Base-by-base conservation (phyloP, 2,113 vertebrate genomes). In the Dicerorhinus sumatrensis region DNA sequence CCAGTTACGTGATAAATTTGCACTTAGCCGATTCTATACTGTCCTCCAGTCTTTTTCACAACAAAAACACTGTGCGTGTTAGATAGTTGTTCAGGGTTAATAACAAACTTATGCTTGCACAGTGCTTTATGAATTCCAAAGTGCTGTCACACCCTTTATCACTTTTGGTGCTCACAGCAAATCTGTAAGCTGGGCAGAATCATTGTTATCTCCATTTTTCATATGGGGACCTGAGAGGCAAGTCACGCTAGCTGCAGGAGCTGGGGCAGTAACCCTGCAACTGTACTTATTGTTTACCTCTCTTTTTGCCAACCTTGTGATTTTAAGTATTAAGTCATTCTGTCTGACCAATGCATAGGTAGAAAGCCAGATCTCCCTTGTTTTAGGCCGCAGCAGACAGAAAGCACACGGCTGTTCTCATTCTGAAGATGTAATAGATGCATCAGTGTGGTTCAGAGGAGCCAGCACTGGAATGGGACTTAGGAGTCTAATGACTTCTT, bases 131-230 rank as follows among this genome's bases (percentile, higher is more conserved):
- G 20, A 72, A 92, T 91, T 51, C 48, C 58, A 88, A 62, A 86
- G 33, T 82, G 20, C 25, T 79, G 84, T 65, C 33, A 33, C 13
- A 80, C 83, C 54, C 46, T 5, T 81, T 39, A 79, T 89, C 62
- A 80, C 31, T 70, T 79, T 75, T 60, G n/a, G 92, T 83, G 70
- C 36, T 89, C 33, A 58, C 8, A 82, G 48, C 39, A 94, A 75
- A 82, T 86, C 60, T 82, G 5, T 73, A 56, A 42, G 33, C 46
- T 70, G 72, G 8, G 63, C 39, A 58, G 56, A 79, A 56, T 77
- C 48, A 31, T 56, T 33, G n/a, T 91, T 89, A 79, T 58, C 12
- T 92, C 33, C n/a, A 11, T 86, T 82, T 82, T 94, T 94, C 65
- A 58, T 7, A 6, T 8, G 23, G 23, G 20, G 48, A 60, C 48